These are phyloP conservation scores for Phyllotreta cruciferae DNA, from an alignment of 2,888 invertebrate species.

Conservation along the genomic window DNA sequence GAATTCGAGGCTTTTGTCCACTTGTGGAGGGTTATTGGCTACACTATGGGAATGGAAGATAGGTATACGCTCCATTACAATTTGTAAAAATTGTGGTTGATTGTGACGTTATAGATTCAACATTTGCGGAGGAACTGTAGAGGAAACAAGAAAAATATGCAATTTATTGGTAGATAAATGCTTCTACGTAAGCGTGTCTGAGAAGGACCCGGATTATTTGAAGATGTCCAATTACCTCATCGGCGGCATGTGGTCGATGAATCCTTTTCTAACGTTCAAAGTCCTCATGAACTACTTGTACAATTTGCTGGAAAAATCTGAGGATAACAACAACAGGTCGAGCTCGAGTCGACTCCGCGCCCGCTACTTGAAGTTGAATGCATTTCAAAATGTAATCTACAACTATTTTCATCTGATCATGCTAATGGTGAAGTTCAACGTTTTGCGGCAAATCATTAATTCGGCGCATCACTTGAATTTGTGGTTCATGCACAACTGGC, in stretches of 20 bases:
- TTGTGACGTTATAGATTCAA: conserved; percentile 67
- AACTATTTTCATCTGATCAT: conserved; percentile 13
- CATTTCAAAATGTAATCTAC: conserved; percentile 3
- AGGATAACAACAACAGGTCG: conserved; percentile 31
- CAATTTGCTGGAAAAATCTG: conserved; percentile 37
- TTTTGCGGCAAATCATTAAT: conserved; percentile 69
- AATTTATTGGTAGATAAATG: conserved; percentile 66
- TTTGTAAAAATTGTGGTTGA: not conserved
- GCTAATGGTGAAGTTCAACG: conserved; percentile 49
- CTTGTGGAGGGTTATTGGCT: conserved; percentile 84
- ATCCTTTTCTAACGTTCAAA: conserved; percentile 67
- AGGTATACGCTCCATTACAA: conserved; percentile 60
- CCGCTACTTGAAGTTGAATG: conserved; percentile 34
- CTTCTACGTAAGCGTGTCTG: conserved; percentile 68
- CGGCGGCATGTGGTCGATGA: conserved; percentile 73
- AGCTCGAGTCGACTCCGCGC: not conserved
- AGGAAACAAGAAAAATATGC: conserved; percentile 70
- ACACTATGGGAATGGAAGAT: conserved; percentile 83
- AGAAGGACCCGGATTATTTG: conserved; percentile 69
- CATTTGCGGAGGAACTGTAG: conserved; percentile 69
- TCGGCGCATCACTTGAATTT: conserved; percentile 65
- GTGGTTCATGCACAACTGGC: conserved; percentile 71
- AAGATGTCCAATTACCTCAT: conserved; percentile 70
- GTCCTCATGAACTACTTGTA: conserved; percentile 63
- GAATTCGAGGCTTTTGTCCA: conserved; percentile 81